A percentile compares a stretch with the other conserved stretches of the same genome.
Evolutionary conservation across 2,797 vertebrate genomes (phyloP).

Genomic region (Mus spretus): DNA sequence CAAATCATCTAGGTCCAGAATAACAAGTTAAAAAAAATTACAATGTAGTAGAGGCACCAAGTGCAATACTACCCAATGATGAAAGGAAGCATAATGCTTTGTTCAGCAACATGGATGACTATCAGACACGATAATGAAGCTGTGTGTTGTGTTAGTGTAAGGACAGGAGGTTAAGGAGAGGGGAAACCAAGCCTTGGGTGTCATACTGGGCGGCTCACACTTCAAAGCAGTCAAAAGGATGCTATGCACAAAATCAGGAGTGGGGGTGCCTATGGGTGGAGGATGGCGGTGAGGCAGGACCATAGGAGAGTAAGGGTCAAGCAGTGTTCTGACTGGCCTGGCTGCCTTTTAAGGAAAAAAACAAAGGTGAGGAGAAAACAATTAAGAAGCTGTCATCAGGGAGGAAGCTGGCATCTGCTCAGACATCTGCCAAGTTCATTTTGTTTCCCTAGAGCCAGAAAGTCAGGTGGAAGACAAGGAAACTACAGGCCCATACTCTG

Average conservation of each 20-base stretch:
- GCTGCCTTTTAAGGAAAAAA: background rate
- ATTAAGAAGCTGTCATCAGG: slow-evolving; percentile 84
- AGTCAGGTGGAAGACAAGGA: background rate
- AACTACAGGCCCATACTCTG: background rate
- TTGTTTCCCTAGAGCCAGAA: slow-evolving; percentile 64
- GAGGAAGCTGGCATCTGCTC: slow-evolving; percentile 83
- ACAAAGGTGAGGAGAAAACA: slow-evolving; percentile 63
- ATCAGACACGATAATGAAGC: background rate
- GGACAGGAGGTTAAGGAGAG: background rate
- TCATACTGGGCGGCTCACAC: background rate
- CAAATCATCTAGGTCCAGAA: background rate
- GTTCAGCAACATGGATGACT: too few relatives aligned
- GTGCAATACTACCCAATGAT: background rate
- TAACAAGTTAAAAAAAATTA: background rate
- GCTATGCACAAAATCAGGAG: background rate
- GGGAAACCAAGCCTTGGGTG: background rate
- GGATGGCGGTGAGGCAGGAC: background rate
- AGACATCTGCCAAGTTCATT: slow-evolving; percentile 73
- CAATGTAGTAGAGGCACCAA: background rate
- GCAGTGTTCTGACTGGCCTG: background rate
- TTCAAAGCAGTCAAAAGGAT: background rate
- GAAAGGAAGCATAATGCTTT: background rate
- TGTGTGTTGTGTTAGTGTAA: background rate
- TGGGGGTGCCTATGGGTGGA: too few relatives aligned
- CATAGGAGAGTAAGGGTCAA: background rate